Evolutionary conservation across 2,113 vertebrate genomes (phyloP).

Genomic region (Dipodomys spectabilis): DNA sequence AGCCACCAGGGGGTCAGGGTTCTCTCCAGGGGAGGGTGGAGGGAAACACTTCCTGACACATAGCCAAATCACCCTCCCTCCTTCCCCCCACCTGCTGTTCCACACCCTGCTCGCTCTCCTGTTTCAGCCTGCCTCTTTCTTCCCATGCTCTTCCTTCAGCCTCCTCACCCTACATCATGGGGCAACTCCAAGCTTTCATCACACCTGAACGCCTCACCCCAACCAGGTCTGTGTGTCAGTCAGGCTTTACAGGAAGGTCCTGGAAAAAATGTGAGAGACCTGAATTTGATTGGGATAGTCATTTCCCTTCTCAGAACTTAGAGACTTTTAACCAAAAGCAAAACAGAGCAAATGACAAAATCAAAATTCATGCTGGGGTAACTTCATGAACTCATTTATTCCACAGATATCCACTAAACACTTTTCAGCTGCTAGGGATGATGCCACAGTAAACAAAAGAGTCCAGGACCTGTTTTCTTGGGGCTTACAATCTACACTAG

Average conservation of each 20-base stretch:
- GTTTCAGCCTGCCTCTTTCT: slow-evolving; percentile 83
- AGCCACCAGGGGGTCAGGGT: slow-evolving; percentile 53
- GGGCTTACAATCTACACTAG: background rate
- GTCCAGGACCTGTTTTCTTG: background rate
- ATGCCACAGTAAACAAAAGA: background rate
- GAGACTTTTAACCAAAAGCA: slow-evolving; percentile 2
- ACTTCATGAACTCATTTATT: slow-evolving; percentile 7
- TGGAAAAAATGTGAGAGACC: slow-evolving; percentile 30
- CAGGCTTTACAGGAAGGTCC: slow-evolving; percentile 67
- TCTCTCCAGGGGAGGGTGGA: slow-evolving; percentile 63
- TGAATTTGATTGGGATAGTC: slow-evolving; percentile 56
- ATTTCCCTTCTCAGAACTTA: slow-evolving; percentile 53
- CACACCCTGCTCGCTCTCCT: slow-evolving; percentile 78
- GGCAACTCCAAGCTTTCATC: slow-evolving; percentile 77
- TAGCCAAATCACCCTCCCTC: slow-evolving; percentile 61
- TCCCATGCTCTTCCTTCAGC: slow-evolving; percentile 77
- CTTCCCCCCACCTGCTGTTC: slow-evolving; percentile 26
- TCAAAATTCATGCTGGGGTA: background rate
- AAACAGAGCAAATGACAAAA: background rate
- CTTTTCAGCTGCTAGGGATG: background rate
- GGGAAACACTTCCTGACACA: slow-evolving; percentile 72
- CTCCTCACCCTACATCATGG: slow-evolving; percentile 74
- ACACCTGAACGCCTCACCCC: slow-evolving; percentile 70
- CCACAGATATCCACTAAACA: background rate
- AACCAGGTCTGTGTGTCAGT: slow-evolving; percentile 61